A percentile compares a stretch with the other conserved stretches of the same genome.
These are phyloP conservation scores for Tragelaphus scriptus DNA, from an alignment of 2,113 vertebrate species.

Conservation along the genomic window DNA sequence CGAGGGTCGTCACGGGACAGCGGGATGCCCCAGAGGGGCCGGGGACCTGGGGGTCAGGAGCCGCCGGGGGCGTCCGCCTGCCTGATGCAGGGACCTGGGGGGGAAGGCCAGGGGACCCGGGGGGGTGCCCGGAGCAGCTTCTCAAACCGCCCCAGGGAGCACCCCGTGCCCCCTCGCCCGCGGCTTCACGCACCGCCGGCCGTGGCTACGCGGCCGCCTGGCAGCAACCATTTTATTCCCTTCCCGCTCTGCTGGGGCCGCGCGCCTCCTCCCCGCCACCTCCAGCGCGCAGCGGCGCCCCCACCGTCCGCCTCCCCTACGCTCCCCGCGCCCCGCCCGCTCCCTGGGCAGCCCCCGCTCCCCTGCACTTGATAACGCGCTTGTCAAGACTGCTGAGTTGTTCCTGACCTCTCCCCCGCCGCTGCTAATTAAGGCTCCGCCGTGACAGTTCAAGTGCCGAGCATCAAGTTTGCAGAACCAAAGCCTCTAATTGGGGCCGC, in stretches of 20 bases:
- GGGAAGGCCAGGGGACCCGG: not conserved
- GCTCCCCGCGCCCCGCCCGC: slow-evolving; percentile 46
- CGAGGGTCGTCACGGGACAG: not conserved
- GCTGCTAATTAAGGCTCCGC: slow-evolving; percentile 95
- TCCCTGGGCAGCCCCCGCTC: slow-evolving; percentile 38
- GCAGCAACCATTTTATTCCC: slow-evolving; percentile 69
- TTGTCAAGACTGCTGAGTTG: slow-evolving; percentile 86
- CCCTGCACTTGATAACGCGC: slow-evolving; percentile 85
- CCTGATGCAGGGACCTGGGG: not conserved
- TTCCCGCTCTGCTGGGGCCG: slow-evolving; percentile 57
- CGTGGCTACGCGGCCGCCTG: not conserved
- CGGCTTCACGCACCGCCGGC: not conserved
- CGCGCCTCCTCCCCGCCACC: slow-evolving; percentile 33
- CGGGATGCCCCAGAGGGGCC: not conserved
- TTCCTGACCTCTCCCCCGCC: slow-evolving; percentile 88
- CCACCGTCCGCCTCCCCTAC: not conserved
- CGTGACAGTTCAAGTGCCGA: slow-evolving; percentile 92
- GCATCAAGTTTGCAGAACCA: slow-evolving; percentile 82
- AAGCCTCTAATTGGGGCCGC: slow-evolving; percentile 91
- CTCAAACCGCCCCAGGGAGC: not conserved
- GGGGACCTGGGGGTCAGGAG: not conserved
- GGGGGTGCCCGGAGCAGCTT: not conserved
- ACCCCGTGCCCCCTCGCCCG: not conserved
- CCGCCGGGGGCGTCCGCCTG: not conserved
- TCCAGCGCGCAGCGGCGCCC: slow-evolving; percentile 54